These are phyloP conservation scores for Diadophis punctatus DNA, from an alignment of 2,113 vertebrate species.

Conservation along the genomic window DNA sequence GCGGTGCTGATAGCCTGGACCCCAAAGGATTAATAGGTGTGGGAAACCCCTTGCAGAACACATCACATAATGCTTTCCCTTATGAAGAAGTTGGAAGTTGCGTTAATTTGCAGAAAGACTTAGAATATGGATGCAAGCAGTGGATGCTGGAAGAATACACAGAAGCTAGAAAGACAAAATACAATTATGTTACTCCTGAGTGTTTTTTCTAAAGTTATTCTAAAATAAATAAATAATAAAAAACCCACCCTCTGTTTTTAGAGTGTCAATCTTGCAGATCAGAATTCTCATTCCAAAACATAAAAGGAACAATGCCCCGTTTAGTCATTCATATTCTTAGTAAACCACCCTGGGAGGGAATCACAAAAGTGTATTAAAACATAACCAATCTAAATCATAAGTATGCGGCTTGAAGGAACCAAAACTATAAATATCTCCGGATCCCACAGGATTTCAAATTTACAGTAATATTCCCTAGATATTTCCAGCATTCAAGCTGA, in stretches of 20 bases:
- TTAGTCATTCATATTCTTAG: background rate
- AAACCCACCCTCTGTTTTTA: background rate
- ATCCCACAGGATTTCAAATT: background rate
- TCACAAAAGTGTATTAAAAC: background rate
- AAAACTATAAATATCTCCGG: background rate
- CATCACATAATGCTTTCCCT: background rate
- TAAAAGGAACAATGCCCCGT: background rate
- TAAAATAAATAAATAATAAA: background rate
- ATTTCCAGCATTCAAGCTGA: background rate
- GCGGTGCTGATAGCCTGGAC: background rate
- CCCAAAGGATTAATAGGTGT: background rate
- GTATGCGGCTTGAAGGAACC: background rate
- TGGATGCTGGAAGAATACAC: background rate
- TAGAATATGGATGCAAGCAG: background rate
- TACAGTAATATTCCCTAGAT: background rate
- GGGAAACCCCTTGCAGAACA: background rate
- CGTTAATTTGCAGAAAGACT: background rate
- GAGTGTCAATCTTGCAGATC: background rate
- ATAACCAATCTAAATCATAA: background rate
- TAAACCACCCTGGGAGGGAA: too few species aligned
- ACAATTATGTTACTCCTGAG: background rate
- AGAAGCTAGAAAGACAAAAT: background rate
- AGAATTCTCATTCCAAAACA: background rate
- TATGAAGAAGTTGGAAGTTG: background rate
- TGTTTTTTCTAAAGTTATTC: background rate